Evolutionary conservation across 2,113 vertebrate species (phyloP), one percentile per base, ranked within the genome.

Genomic region (Myodes glareolus): DNA sequence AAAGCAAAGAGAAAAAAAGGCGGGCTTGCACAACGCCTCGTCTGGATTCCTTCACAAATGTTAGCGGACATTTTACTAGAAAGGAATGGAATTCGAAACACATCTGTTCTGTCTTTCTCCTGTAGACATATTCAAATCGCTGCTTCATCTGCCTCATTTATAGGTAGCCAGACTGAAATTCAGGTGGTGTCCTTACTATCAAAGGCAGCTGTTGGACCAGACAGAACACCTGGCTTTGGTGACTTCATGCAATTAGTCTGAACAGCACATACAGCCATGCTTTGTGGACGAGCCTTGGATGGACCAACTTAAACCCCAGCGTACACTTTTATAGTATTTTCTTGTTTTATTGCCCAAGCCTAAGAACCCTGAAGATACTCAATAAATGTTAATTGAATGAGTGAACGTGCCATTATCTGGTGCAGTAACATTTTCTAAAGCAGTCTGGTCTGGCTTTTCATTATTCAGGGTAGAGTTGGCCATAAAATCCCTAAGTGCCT

Each of bases 341-440:
- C 95, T 93, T 91, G 73, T 97, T 95, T 94, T 94, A 81, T 87
- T 94, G 84, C 61, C 42, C 47, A 80, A 63, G 70, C 67, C 67
- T 92, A 50, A 81, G 90, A 92, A 90, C 91, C 61, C 87, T 88
- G 91, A 96, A 94, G 91, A 97, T 87, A 94, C 25, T 91, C 84
- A 88, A 77, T 88, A 97, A 96, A 95, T 76, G 81, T 97, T 95
- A 92, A 95, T 89, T 96, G 88, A 92, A 96, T 80, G 86, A 97
- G 63, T 75, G 88, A 92, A 88, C 68, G 39, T 91, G 52, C 93
- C 61, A 47, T 95, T 96, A 82, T 92, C 91, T 96, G 73, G 77
- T 70, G 47, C 27, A 63, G 61, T 94, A 91, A 94, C 78, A n/a
- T 95, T 96, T 94, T 96, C 86, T 91, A 58, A 96, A 84, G 52